Percentiles rank a stretch among this genome's conserved stretches.
Evolutionary conservation across 2,113 vertebrate genomes (phyloP).

Genomic region (Mirza zaza): DNA sequence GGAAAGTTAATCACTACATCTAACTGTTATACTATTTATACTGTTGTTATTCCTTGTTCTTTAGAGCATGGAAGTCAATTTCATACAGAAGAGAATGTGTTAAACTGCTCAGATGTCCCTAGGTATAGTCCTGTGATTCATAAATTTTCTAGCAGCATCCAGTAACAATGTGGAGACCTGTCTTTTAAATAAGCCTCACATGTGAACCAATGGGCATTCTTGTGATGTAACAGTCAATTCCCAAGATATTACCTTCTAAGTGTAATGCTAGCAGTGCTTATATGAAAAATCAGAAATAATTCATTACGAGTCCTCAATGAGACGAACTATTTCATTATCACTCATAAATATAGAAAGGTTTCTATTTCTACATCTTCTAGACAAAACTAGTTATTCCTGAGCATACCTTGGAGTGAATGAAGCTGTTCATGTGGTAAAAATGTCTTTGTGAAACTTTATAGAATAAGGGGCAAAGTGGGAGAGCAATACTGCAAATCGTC

Average conservation of each 20-base stretch:
- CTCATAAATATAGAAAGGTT: constrained; percentile 41
- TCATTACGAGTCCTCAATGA: constrained; percentile 2
- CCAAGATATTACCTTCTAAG: neutral
- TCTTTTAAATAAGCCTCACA: neutral
- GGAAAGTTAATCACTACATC: neutral
- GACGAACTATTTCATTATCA: neutral
- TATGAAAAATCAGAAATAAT: constrained; percentile 9
- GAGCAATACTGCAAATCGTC: neutral
- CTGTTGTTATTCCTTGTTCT: neutral
- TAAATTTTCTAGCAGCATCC: neutral
- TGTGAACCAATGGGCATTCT: neutral
- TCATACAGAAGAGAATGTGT: neutral
- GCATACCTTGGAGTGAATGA: neutral
- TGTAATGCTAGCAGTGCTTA: neutral
- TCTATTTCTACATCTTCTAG: neutral
- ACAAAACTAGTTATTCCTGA: neutral
- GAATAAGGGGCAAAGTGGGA: neutral
- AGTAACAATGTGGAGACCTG: neutral
- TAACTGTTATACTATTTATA: neutral
- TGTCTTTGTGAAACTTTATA: neutral
- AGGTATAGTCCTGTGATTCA: neutral
- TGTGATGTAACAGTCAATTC: neutral
- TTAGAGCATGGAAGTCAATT: neutral
- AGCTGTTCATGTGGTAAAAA: neutral
- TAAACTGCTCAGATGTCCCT: neutral